Evolutionary conservation across 2,113 vertebrate species (phyloP).

Genomic region (Ornithorhynchus anatinus): DNA sequence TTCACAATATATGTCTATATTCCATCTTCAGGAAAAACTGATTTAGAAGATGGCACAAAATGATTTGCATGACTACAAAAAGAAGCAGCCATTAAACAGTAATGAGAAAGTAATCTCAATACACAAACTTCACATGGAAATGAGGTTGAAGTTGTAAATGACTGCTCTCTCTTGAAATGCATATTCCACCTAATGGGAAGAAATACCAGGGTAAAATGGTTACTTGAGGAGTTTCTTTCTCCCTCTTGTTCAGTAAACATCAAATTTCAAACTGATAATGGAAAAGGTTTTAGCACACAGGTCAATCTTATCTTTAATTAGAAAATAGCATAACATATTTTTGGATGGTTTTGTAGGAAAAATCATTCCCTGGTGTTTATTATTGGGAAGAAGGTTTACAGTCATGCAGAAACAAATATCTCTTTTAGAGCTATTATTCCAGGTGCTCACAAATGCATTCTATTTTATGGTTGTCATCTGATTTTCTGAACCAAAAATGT

Average conservation of each 20-base stretch:
- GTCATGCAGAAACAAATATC: slow-evolving; percentile 17
- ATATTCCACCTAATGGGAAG: slow-evolving; percentile 34
- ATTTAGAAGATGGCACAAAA: slow-evolving; percentile 30
- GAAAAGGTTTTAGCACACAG: slow-evolving; percentile 34
- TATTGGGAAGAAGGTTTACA: slow-evolving; percentile 27
- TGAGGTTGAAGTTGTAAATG: slow-evolving; percentile 46
- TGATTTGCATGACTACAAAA: slow-evolving; percentile 29
- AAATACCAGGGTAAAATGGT: slow-evolving; percentile 50
- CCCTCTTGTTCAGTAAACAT: slow-evolving; percentile 32
- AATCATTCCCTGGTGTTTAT: slow-evolving; percentile 23
- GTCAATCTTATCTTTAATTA: slow-evolving; percentile 57
- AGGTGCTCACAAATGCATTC: slow-evolving; percentile 53
- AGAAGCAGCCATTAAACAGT: slow-evolving; percentile 45
- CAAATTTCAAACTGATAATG: slow-evolving; percentile 45
- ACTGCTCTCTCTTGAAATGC: slow-evolving; percentile 36
- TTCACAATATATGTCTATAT: slow-evolving; percentile 11
- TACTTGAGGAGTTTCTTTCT: slow-evolving; percentile 33
- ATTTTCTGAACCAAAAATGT: slow-evolving; percentile 36
- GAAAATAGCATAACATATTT: slow-evolving; percentile 26
- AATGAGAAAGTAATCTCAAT: slow-evolving; percentile 53
- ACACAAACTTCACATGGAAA: slow-evolving; percentile 34
- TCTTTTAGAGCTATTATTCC: slow-evolving; percentile 49
- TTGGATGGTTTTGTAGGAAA: slow-evolving; percentile 22
- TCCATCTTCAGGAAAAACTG: slow-evolving; percentile 12
- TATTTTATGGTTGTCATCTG: slow-evolving; percentile 42